These are phyloP conservation scores for Bos taurus DNA, from an alignment of 2,113 vertebrate species.

Conservation along the genomic window ARS-UCD2.0 NC_037351.1:42524001-42524500, in stretches of 20 bases:
- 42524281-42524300: not conserved
- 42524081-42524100: not conserved
- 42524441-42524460: not conserved
- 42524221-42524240: not conserved
- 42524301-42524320: not conserved
- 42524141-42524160: not conserved
- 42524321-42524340: not conserved
- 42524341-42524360: not conserved
- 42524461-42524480: not conserved
- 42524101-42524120: not conserved
- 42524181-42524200: not conserved
- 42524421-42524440: not conserved
- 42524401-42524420: not conserved
- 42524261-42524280: not conserved
- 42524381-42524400: not conserved
- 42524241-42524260: not conserved
- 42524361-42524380: not conserved
- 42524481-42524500: not conserved
- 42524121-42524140: not conserved
- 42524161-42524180: not conserved
- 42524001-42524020: slow-evolving; percentile 81
- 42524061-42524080: not conserved
- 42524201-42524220: not conserved
- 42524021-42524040: slow-evolving; percentile 83
- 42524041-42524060: slow-evolving; percentile 76